phyloP scores from a whole-genome alignment of 1,140 invertebrate genomes.

The Phymorhynchus buccinoides region DNA sequence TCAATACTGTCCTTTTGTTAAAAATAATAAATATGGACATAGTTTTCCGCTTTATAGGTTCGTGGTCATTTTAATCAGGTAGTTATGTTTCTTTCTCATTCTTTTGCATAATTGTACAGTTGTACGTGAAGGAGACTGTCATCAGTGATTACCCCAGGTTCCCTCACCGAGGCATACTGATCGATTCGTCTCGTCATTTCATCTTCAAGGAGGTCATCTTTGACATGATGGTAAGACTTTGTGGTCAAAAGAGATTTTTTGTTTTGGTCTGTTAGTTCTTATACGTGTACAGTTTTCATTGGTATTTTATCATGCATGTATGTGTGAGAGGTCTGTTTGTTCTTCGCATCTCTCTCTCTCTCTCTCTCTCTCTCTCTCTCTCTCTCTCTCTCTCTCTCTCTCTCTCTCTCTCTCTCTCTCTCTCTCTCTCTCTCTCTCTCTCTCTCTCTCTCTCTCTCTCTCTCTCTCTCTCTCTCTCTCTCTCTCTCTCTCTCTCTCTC shows the following conservation, averaged over 20 bases:
- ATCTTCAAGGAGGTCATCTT: slow-evolving; percentile 73
- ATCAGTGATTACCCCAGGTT: slow-evolving; percentile 74
- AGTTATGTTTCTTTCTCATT: too few species aligned
- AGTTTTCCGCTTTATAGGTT: too few species aligned
- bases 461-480: neutral
- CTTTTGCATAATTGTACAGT: slow-evolving; percentile 50
- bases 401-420: neutral
- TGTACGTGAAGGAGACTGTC: slow-evolving; percentile 67
- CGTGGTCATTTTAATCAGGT: too few species aligned
- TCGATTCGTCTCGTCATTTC: slow-evolving; percentile 76
- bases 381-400: neutral
- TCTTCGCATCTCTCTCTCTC: neutral
- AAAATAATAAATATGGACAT: neutral
- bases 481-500: neutral
- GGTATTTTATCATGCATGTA: too few species aligned
- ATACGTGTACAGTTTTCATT: too few species aligned
- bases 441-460: too few species aligned
- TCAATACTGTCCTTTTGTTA: too few species aligned
- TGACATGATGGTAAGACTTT: slow-evolving; percentile 72
- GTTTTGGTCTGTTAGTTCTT: too few species aligned
- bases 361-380: neutral
- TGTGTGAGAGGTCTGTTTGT: too few species aligned
- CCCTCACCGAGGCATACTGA: slow-evolving; percentile 74
- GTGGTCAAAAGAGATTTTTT: too few species aligned
- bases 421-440: too few species aligned